Evolutionary conservation across 2,797 vertebrate species (phyloP).

Genomic region (Ptychobarbus kaznakovi): DNA sequence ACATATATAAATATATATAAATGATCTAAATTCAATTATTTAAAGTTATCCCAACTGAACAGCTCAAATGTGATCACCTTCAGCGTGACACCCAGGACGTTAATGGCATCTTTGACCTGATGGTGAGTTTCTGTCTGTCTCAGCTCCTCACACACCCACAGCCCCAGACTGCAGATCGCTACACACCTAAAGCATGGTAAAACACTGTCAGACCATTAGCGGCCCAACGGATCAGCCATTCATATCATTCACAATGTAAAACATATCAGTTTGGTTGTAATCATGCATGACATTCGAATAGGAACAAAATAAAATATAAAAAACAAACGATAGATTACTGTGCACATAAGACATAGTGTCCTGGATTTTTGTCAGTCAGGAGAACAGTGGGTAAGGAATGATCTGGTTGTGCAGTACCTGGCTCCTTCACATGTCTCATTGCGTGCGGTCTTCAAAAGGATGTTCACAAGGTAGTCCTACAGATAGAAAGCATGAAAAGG

Average conservation of each 20-base stretch:
- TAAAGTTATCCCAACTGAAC: not conserved
- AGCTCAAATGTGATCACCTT: slow-evolving; percentile 81
- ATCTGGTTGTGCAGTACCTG: slow-evolving; percentile 79
- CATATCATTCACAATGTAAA: not conserved
- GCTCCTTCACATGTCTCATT: slow-evolving; percentile 92
- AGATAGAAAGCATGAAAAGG: slow-evolving; percentile 29
- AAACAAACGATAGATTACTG: not conserved
- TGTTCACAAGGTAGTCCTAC: slow-evolving; percentile 90
- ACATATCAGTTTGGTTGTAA: not conserved
- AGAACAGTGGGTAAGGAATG: not conserved
- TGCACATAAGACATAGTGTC: not conserved
- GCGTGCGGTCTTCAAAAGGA: slow-evolving; percentile 89
- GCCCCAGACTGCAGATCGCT: slow-evolving; percentile 91
- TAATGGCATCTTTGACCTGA: slow-evolving; percentile 92
- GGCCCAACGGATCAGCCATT: not conserved
- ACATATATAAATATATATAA: no score
- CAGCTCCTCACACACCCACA: slow-evolving; percentile 98
- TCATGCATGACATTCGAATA: not conserved
- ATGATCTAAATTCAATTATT: no score
- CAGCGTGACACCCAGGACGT: slow-evolving; percentile 95
- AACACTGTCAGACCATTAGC: not conserved
- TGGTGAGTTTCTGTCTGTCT: slow-evolving; percentile 84
- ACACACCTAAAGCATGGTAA: slow-evolving; percentile 80
- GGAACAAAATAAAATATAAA: not conserved
- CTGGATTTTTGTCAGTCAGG: not conserved